phyloP scores from a whole-genome alignment of 2,113 vertebrate genomes.

The Eublepharis macularius region DNA sequence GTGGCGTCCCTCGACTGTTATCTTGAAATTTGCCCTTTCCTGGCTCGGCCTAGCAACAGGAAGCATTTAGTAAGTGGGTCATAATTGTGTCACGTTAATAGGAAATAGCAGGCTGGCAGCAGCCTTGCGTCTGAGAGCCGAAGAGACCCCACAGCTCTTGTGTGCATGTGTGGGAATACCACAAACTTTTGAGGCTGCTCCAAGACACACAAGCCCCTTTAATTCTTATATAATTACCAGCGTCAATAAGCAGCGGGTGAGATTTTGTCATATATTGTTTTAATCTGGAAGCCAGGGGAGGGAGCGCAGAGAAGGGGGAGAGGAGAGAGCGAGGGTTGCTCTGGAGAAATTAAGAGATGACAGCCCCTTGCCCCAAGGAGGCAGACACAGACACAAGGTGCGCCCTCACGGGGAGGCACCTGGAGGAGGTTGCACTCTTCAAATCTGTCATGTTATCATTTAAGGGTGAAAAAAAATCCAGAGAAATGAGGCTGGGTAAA shows the following conservation, averaged over 20 bases:
- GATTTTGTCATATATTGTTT: slow-evolving; percentile 79
- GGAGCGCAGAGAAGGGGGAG: slow-evolving; percentile 46
- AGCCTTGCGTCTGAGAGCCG: slow-evolving; percentile 43
- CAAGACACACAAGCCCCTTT: slow-evolving; percentile 64
- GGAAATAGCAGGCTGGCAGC: slow-evolving; percentile 65
- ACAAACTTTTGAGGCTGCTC: slow-evolving; percentile 60
- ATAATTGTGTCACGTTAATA: slow-evolving; percentile 70
- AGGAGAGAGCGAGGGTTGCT: background rate
- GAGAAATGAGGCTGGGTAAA: too few species aligned
- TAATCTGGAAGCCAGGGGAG: slow-evolving; percentile 76
- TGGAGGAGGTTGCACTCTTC: too few species aligned
- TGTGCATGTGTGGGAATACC: slow-evolving; percentile 71
- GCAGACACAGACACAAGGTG: background rate
- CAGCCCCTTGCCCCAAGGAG: background rate
- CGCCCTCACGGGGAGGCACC: too few species aligned
- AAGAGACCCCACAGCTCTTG: slow-evolving; percentile 53
- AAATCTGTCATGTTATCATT: too few species aligned
- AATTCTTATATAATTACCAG: slow-evolving; percentile 66
- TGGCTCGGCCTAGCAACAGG: slow-evolving; percentile 63
- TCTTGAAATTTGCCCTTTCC: slow-evolving; percentile 66
- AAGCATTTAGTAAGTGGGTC: slow-evolving; percentile 69
- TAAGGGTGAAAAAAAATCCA: too few species aligned
- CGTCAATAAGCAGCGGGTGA: slow-evolving; percentile 67
- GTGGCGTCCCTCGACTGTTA: slow-evolving; percentile 44
- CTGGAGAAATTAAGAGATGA: rapidly evolving